phyloP scores from a whole-genome alignment of 2,113 vertebrate species.

The Channa argus region DNA sequence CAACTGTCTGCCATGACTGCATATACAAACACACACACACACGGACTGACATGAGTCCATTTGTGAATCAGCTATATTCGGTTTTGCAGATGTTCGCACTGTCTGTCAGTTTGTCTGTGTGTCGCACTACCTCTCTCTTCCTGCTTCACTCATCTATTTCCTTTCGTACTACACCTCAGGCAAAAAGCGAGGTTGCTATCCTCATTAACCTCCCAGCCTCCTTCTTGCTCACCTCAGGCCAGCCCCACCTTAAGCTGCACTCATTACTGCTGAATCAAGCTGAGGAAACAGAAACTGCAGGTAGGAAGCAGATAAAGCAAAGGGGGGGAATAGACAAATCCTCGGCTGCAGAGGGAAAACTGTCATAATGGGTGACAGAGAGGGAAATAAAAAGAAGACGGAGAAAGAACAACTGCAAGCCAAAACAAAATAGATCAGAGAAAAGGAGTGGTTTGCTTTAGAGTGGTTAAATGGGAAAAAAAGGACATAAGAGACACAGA shows the following conservation, averaged over 20 bases:
- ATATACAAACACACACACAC: no score
- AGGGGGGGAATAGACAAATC: constrained; percentile 25
- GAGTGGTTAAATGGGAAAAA: constrained; percentile 39
- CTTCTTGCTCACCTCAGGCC: constrained; percentile 70
- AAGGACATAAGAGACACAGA: constrained; percentile 41
- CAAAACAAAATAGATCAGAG: constrained; percentile 23
- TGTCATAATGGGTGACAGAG: constrained; percentile 44
- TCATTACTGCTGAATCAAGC: constrained; percentile 74
- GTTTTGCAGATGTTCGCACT: constrained; percentile 25
- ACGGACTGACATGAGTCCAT: constrained; percentile 8
- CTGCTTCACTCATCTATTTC: constrained; percentile 48
- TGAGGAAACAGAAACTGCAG: constrained; percentile 41
- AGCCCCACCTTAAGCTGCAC: constrained; percentile 66
- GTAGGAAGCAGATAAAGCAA: constrained; percentile 33
- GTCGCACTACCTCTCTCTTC: constrained; percentile 32
- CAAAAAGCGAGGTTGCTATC: constrained; percentile 77
- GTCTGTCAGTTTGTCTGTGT: constrained; percentile 36
- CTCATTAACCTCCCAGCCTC: constrained; percentile 79
- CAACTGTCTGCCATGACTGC: no score
- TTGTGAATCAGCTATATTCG: constrained; percentile 44
- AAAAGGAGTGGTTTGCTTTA: constrained; percentile 40
- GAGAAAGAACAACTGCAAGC: constrained; percentile 22
- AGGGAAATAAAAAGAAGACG: constrained; percentile 29
- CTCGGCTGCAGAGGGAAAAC: constrained; percentile 22
- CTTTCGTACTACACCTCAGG: constrained; percentile 63